These are phyloP conservation scores for Silurus meridionalis DNA, from an alignment of 2,113 vertebrate species.

Conservation along the genomic window DNA sequence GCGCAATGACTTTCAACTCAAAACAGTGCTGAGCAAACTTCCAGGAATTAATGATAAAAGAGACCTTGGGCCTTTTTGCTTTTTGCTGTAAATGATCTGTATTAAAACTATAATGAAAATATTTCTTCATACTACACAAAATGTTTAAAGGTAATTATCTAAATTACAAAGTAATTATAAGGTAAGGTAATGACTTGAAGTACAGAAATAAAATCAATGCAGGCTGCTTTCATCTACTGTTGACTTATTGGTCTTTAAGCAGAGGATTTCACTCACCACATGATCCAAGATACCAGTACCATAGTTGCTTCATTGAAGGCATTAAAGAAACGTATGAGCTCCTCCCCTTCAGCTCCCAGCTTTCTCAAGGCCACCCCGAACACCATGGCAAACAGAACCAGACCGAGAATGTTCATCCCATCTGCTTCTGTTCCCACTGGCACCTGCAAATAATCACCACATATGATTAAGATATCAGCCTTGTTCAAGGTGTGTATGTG, in stretches of 20 bases:
- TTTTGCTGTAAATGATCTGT: background rate
- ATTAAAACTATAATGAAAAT: background rate
- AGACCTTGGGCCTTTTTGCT: background rate
- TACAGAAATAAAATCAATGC: background rate
- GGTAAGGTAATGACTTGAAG: background rate
- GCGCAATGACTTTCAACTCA: background rate
- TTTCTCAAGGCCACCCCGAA: constrained; percentile 94
- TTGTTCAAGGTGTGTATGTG: background rate
- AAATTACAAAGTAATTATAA: too few relatives aligned
- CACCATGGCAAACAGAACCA: constrained; percentile 91
- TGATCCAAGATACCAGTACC: constrained; percentile 98
- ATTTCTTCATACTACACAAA: background rate
- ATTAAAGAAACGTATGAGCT: constrained; percentile 96
- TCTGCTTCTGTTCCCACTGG: constrained; percentile 82
- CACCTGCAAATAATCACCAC: constrained; percentile 71
- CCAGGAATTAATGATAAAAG: background rate
- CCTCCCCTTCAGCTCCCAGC: constrained; percentile 89
- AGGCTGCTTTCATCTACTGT: background rate
- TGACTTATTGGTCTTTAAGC: background rate
- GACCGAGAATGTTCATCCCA: constrained; percentile 96
- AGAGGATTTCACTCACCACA: constrained; percentile 84
- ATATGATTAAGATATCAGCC: background rate
- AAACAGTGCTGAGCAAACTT: background rate
- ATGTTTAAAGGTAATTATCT: background rate
- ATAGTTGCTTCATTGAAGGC: constrained; percentile 97